Evolutionary conservation across 2,888 invertebrate species (phyloP), one percentile per base, ranked within the genome.

Genomic region (Rotaria magnacalcarata): DNA sequence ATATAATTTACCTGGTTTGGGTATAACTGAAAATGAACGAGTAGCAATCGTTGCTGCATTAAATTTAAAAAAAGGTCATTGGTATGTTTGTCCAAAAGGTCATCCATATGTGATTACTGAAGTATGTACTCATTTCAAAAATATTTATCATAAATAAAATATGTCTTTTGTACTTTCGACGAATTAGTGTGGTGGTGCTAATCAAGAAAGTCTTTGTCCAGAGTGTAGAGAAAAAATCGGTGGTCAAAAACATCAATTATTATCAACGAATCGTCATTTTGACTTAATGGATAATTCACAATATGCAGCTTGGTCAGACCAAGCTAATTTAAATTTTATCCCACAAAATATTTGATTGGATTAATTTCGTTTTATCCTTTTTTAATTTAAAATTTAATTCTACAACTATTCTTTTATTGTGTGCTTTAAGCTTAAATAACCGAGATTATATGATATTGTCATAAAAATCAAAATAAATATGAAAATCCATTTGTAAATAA

Each of bases 31-130:
- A 3, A 88, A 88, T 14, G 94, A 94, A 89, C 91, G 92, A 74
- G 89, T 90, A 41, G 89, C 93, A 90, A 92, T 94, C 84, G 92
- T 93, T 0, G 88, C 89, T 88, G 94, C 94, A 0, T 92, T 94
- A 88, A 92, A 92, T 0, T 89, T 93, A 54, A 90, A 89, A 84
- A 91, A 92, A 84, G 94, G 94, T 0, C 93, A 93, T 88, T 94
- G 94, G 94, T 94, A 92, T 90, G 93, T 93, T 89, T 94, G 94
- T 90, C 93, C 93, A 0, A 94, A 94, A 88, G 94, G 90, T 90
- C 84, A 85, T 84, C 52, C 85, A 27, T 86, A 86, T 41, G 58
- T 80, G 24, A 86, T 86, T 56, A 75, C 74, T 60, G 87, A 87
- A 85, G 67, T 67, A 67, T 67, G 34, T 41, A 19, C 34, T 67